Evolutionary conservation across 2,888 invertebrate species (phyloP).

Genomic region (Nebria brevicollis): DNA sequence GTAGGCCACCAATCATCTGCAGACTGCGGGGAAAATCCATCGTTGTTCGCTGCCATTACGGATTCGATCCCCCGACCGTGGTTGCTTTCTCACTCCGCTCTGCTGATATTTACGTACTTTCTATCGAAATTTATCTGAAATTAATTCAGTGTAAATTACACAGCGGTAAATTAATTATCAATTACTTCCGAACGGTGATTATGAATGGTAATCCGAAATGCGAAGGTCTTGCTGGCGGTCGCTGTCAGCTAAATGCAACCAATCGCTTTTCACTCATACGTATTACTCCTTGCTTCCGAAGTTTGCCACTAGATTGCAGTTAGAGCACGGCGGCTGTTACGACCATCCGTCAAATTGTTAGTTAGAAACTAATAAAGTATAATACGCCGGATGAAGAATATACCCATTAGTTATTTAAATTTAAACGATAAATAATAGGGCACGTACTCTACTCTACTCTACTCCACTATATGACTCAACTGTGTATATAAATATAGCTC

Average conservation of each 20-base stretch:
- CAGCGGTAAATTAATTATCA: slow-evolving; percentile 45
- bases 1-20: slow-evolving; percentile 29
- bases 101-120: slow-evolving; percentile 38
- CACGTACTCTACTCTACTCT: not conserved
- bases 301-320: slow-evolving; percentile 10
- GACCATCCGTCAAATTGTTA: slow-evolving; percentile 34
- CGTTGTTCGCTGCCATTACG: not conserved
- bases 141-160: slow-evolving; percentile 46
- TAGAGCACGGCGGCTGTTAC: slow-evolving; percentile 27
- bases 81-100: slow-evolving; percentile 11
- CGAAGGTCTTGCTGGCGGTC: slow-evolving; percentile 13
- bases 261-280: slow-evolving; percentile 11
- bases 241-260: slow-evolving; percentile 29
- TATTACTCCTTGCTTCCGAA: slow-evolving; percentile 16
- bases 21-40: slow-evolving; percentile 2
- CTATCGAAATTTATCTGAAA: slow-evolving; percentile 42
- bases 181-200: slow-evolving; percentile 46
- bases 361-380: slow-evolving; percentile 28
- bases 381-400: not conserved
- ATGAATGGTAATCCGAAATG: slow-evolving; percentile 41
- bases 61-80: not conserved
- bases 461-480: not conserved
- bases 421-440: slow-evolving; percentile 13
- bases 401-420: slow-evolving; percentile 31
- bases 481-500: not conserved